These are phyloP conservation scores for Sesia bembeciformis DNA, from an alignment of 2,888 invertebrate species.

Conservation along the genomic window DNA sequence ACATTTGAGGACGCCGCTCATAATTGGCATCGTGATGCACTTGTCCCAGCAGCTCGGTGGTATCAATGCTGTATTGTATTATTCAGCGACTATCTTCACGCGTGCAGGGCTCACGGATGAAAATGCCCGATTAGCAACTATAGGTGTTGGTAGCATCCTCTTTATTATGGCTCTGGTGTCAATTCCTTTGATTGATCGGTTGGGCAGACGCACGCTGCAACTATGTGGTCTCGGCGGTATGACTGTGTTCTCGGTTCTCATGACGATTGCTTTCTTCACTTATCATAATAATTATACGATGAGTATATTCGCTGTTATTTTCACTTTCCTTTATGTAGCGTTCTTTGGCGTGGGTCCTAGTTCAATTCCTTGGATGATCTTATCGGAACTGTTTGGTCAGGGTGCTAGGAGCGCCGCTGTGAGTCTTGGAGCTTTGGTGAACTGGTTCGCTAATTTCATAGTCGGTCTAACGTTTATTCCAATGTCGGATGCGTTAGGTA, in stretches of 20 bases:
- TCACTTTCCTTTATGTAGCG: constrained; percentile 63
- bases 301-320: constrained; percentile 64
- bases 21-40: constrained; percentile 69
- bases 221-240: constrained; percentile 81
- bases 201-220: constrained; percentile 81
- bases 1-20: constrained; percentile 48
- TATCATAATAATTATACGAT: constrained; percentile 51
- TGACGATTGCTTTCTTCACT: constrained; percentile 74
- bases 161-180: constrained; percentile 84
- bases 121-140: constrained; percentile 78
- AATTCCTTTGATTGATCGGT: constrained; percentile 82
- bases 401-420: constrained; percentile 65
- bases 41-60: constrained; percentile 67
- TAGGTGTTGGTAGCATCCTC: constrained; percentile 81
- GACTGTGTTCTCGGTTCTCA: constrained; percentile 81
- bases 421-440: constrained; percentile 63
- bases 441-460: constrained; percentile 70
- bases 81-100: constrained; percentile 79
- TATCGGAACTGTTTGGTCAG: constrained; percentile 66
- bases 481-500: constrained; percentile 42
- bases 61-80: constrained; percentile 79
- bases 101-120: constrained; percentile 75
- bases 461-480: constrained; percentile 62
- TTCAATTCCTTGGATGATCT: constrained; percentile 71
- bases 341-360: constrained; percentile 69